Conservation (phyloP, 2,797 vertebrate species). For the Furcifer pardalis region DNA sequence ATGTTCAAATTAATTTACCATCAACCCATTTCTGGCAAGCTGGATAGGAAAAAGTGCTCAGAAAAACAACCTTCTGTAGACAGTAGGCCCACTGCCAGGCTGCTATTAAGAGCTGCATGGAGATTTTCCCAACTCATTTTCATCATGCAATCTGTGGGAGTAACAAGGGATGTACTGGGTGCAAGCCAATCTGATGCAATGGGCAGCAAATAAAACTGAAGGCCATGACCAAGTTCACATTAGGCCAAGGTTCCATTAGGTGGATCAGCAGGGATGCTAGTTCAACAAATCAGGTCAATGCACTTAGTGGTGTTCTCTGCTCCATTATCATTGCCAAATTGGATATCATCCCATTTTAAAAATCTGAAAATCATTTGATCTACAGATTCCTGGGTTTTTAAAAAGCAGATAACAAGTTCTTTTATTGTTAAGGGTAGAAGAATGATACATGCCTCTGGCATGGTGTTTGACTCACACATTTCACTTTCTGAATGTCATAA, state of each 20-base stretch:
- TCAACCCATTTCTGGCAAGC: background rate
- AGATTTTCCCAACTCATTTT: conserved; percentile 3
- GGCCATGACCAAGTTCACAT: background rate
- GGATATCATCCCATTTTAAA: conserved; percentile 32
- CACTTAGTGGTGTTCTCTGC: conserved; percentile 42
- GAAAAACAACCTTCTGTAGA: background rate
- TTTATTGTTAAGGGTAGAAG: background rate
- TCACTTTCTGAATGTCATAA: background rate
- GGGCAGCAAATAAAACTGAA: conserved; percentile 53
- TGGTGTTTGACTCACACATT: no score
- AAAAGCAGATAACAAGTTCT: background rate
- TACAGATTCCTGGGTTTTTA: conserved; percentile 8
- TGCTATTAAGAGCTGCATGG: conserved; percentile 21
- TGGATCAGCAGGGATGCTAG: conserved; percentile 9
- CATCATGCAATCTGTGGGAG: background rate
- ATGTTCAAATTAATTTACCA: background rate
- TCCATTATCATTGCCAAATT: conserved; percentile 4
- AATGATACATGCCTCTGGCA: background rate
- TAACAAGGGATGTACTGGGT: conserved; percentile 17
- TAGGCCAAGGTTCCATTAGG: conserved; percentile 20
- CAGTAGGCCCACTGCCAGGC: conserved; percentile 10
- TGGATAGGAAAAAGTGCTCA: background rate
- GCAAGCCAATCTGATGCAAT: conserved; percentile 36
- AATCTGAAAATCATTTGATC: conserved; percentile 11
- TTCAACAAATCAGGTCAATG: conserved; percentile 52